These are phyloP conservation scores for Dissostichus mawsoni DNA, from an alignment of 2,113 vertebrate genomes.

Conservation along the genomic window DNA sequence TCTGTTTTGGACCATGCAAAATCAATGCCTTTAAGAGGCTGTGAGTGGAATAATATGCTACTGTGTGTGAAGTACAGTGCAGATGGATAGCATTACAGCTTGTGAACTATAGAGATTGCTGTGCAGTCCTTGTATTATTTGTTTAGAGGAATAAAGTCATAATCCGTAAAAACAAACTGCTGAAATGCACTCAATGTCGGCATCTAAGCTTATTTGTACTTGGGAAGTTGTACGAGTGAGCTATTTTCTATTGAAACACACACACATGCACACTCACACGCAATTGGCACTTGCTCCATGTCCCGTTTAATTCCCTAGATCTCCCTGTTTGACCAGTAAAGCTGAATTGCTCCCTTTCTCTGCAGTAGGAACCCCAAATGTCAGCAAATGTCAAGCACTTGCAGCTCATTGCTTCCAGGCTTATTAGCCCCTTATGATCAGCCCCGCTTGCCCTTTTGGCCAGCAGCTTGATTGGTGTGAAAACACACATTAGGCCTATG, in stretches of 20 bases:
- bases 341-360: constrained; percentile 69
- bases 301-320: constrained; percentile 59
- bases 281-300: constrained; percentile 58
- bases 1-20: constrained; percentile 41
- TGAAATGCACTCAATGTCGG: constrained; percentile 2
- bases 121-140: not conserved
- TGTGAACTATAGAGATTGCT: not conserved
- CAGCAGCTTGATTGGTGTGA: constrained; percentile 49
- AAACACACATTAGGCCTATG: constrained; percentile 24
- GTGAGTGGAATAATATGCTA: not conserved
- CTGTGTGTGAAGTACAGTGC: constrained; percentile 13
- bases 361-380: constrained; percentile 74
- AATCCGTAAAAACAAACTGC: not conserved
- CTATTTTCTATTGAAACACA: not conserved
- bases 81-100: not conserved
- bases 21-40: constrained; percentile 11
- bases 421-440: constrained; percentile 59
- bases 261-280: constrained; percentile 28
- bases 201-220: constrained; percentile 11
- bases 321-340: constrained; percentile 64
- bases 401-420: constrained; percentile 68
- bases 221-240: constrained; percentile 10
- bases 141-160: not conserved
- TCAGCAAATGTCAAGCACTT: constrained; percentile 80
- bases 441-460: constrained; percentile 64